Conservation (phyloP, 2,888 invertebrate species). For the Drosophila engyochracea region DNA sequence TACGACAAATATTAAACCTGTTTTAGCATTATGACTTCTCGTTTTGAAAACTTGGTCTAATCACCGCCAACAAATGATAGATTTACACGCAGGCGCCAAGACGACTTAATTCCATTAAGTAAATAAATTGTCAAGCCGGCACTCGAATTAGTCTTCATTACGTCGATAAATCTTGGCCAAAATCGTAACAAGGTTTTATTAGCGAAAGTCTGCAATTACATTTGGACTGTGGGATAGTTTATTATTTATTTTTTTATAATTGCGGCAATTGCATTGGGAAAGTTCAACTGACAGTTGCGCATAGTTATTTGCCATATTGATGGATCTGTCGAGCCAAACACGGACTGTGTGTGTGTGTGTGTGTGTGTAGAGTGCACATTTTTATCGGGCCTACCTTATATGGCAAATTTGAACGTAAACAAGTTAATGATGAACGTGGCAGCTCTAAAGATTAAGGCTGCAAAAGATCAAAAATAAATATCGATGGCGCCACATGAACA, state of each 20-base stretch:
- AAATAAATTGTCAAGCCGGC: conserved; percentile 70
- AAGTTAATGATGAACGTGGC: conserved; percentile 54
- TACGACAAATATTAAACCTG: not conserved
- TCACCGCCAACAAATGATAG: conserved; percentile 66
- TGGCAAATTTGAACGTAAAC: conserved; percentile 46
- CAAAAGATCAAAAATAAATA: not conserved
- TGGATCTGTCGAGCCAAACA: conserved; percentile 24
- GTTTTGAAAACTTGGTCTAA: conserved; percentile 24
- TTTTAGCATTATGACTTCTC: conserved; percentile 1
- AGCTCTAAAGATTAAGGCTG: conserved; percentile 9
- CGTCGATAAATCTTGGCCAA: conserved; percentile 76
- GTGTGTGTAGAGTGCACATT: conserved; percentile 5
- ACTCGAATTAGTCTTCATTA: conserved; percentile 81
- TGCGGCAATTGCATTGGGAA: conserved; percentile 32
- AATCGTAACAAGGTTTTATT: conserved; percentile 30
- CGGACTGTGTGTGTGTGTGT: conserved; percentile 2
- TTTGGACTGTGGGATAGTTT: conserved; percentile 19
- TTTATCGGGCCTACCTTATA: conserved; percentile 37
- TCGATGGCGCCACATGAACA: conserved; percentile 49
- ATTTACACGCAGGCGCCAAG: conserved; percentile 48
- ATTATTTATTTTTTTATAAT: conserved; percentile 7
- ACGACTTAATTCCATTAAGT: conserved; percentile 71
- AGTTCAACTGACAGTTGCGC: conserved; percentile 31
- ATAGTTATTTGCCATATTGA: conserved; percentile 29
- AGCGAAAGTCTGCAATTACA: not conserved